Conservation (phyloP, 2,113 vertebrate genomes). For the Euleptes europaea region DNA sequence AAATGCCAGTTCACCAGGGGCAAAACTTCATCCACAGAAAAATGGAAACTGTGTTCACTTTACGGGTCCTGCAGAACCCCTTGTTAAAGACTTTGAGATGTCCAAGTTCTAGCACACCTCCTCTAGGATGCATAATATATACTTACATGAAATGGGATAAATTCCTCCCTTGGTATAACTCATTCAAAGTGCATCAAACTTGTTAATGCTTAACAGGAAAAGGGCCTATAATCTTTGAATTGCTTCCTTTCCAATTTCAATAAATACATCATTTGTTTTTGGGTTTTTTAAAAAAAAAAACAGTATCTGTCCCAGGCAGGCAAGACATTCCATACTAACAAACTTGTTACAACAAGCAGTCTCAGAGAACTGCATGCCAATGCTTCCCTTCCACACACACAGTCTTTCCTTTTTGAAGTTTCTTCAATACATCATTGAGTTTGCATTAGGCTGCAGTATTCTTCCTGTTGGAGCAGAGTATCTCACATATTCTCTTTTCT, state of each 20-base stretch:
- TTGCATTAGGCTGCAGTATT: neutral
- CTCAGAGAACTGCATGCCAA: neutral
- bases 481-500: neutral
- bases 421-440: neutral
- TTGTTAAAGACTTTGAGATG: neutral
- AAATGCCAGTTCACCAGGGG: neutral
- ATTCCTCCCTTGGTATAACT: neutral
- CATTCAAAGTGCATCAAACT: neutral
- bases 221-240: neutral
- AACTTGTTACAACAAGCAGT: neutral
- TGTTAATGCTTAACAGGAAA: neutral
- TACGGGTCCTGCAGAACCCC: too few relatives aligned
- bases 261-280: neutral
- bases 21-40: neutral
- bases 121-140: too few relatives aligned
- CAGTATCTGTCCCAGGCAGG: neutral
- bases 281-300: too few relatives aligned
- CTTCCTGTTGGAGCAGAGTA: neutral
- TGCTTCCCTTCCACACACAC: neutral
- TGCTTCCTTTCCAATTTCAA: neutral
- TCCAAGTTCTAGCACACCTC: neutral
- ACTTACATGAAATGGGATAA: neutral
- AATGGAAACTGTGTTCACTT: neutral
- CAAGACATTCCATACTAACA: neutral
- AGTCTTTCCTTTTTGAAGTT: neutral